phyloP scores from a whole-genome alignment of 2,113 vertebrate species.

The Columbina picui region DNA sequence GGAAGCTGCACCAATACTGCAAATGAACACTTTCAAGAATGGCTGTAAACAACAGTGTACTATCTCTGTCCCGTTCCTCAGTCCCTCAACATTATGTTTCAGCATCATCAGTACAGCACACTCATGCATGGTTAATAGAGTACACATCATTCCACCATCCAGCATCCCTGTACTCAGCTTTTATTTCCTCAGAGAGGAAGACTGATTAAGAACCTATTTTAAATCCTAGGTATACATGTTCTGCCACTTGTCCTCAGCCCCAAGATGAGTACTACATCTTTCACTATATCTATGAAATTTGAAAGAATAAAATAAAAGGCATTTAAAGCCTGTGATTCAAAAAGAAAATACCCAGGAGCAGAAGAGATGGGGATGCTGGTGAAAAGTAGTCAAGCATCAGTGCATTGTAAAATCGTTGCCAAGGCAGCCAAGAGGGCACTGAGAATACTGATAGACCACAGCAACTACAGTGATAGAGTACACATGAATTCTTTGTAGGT shows the following conservation, averaged over 20 bases:
- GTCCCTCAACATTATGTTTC: neutral
- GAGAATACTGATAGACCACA: neutral
- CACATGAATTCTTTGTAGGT: neutral
- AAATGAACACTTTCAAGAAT: neutral
- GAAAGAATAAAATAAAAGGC: neutral
- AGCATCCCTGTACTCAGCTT: neutral
- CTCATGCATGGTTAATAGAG: neutral
- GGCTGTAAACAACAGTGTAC: neutral
- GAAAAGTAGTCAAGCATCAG: neutral
- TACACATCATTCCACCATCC: neutral
- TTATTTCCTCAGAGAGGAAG: neutral
- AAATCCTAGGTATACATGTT: neutral
- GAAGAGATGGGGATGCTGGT: neutral
- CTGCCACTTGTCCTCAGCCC: neutral
- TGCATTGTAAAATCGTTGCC: rapidly evolving
- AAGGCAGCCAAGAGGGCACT: neutral
- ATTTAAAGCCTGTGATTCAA: neutral
- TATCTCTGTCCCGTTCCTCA: neutral
- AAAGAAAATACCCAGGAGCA: neutral
- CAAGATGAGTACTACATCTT: neutral
- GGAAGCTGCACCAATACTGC: neutral
- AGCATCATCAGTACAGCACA: neutral
- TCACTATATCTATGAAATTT: neutral
- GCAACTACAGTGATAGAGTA: neutral
- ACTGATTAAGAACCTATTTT: neutral